These are phyloP conservation scores for Melanaphis sacchari DNA, from an alignment of 1,140 invertebrate genomes.

Conservation along the genomic window DNA sequence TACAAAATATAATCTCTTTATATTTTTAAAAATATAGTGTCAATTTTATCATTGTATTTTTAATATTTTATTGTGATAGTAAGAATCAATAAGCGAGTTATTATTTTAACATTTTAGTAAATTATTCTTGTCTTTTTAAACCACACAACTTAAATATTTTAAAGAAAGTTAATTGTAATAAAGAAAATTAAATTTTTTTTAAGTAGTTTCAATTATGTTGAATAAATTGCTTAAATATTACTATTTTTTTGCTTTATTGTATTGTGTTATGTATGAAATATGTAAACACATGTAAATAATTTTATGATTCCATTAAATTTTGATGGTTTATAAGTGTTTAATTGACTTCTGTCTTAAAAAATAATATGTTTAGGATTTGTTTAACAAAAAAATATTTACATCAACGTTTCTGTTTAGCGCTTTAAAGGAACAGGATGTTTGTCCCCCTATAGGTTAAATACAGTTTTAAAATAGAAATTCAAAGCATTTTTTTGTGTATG, in stretches of 20 bases:
- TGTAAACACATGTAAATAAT: background rate
- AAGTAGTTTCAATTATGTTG: background rate
- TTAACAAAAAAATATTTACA: background rate
- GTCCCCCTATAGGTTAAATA: background rate
- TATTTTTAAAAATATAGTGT: too few relatives aligned
- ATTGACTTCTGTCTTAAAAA: background rate
- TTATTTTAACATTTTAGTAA: too few relatives aligned
- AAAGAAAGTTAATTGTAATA: background rate
- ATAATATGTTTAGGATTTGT: background rate
- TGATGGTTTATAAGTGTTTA: background rate
- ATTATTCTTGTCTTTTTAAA: too few relatives aligned
- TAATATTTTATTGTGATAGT: too few relatives aligned
- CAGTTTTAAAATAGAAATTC: slow-evolving; percentile 43
- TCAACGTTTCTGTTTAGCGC: background rate
- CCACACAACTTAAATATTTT: background rate
- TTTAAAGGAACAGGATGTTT: slow-evolving; percentile 39
- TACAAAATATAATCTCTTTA: too few relatives aligned
- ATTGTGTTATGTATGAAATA: background rate
- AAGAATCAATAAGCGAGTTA: too few relatives aligned
- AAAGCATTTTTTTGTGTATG: slow-evolving; percentile 36
- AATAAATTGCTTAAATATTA: background rate
- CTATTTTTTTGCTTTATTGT: background rate
- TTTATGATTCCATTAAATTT: background rate
- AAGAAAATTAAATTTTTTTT: background rate
- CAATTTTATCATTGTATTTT: too few relatives aligned